phyloP scores from a whole-genome alignment of 2,113 vertebrate species.

The Psilopsiagon aymara region DNA sequence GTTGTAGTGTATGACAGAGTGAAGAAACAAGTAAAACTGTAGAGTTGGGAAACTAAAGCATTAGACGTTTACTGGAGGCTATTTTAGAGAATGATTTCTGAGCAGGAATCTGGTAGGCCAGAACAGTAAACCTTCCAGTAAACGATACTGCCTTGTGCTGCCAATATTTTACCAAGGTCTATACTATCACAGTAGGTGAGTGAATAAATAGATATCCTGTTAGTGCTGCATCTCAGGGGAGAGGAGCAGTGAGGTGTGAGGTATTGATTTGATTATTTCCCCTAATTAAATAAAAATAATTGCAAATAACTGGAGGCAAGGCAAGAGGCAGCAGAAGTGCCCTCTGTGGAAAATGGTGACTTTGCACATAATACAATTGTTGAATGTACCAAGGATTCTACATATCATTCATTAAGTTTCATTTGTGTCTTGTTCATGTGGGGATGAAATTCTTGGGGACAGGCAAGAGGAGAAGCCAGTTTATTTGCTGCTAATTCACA shows the following conservation, averaged over 20 bases:
- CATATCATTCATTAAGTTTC: not conserved
- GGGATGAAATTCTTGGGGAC: not conserved
- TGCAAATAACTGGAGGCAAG: not conserved
- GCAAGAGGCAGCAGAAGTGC: not conserved
- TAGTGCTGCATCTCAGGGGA: not conserved
- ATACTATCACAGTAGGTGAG: not conserved
- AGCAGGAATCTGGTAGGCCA: not conserved
- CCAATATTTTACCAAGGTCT: not conserved
- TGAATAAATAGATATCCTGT: not conserved
- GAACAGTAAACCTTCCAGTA: not conserved
- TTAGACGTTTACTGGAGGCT: conserved; percentile 2
- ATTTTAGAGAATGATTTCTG: conserved; percentile 35
- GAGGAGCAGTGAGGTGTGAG: not conserved
- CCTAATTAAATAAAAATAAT: conserved; percentile 46
- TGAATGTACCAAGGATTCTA: not conserved
- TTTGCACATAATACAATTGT: not conserved
- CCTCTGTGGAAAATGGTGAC: not conserved
- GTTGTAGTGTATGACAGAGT: not conserved
- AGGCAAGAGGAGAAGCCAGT: not conserved
- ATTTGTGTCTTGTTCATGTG: not conserved
- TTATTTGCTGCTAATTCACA: not conserved
- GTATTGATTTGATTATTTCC: conserved; percentile 22
- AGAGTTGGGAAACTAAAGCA: conserved; percentile 18
- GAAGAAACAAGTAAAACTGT: not conserved
- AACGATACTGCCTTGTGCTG: not conserved